A percentile compares a stretch with the other conserved stretches of the same genome.
Conservation (phyloP, 2,888 invertebrate genomes). For the Scaptomyza parva region DNA sequence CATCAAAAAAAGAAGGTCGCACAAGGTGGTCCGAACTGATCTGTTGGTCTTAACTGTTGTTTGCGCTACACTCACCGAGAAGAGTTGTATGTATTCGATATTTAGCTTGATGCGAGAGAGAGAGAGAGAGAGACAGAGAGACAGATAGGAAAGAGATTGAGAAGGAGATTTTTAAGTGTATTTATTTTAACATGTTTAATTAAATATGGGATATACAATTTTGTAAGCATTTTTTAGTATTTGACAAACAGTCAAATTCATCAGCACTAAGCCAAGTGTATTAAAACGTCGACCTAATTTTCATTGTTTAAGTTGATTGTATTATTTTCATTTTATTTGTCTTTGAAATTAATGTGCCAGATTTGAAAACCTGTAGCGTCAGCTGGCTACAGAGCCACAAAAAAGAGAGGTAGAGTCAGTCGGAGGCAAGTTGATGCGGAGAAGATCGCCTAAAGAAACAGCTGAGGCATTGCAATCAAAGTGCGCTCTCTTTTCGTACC, state of each 20-base stretch:
- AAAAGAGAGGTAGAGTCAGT: conserved; percentile 12
- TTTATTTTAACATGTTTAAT: no score
- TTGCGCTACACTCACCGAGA: conserved; percentile 24
- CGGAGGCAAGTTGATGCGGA: conserved; percentile 53
- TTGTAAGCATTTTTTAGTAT: no score
- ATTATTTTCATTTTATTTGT: conserved; percentile 72
- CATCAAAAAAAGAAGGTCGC: conserved; percentile 81
- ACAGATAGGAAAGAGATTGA: no score
- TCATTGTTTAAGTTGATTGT: conserved; percentile 49
- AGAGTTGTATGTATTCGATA: neutral
- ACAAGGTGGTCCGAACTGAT: conserved; percentile 79
- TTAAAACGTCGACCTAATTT: conserved; percentile 18
- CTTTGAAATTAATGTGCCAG: conserved; percentile 78
- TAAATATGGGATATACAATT: no score
- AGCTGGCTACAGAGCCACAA: conserved; percentile 51
- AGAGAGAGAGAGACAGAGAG: no score
- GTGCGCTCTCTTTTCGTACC: conserved; percentile 33
- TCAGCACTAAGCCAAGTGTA: conserved; percentile 48
- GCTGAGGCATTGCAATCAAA: conserved; percentile 64
- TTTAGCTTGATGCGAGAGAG: neutral
- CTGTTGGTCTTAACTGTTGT: conserved; percentile 36
- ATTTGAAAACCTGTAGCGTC: conserved; percentile 79
- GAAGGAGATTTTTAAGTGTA: no score
- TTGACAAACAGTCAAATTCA: no score
- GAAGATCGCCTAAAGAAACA: conserved; percentile 56